A percentile compares a stretch with the other conserved stretches of the same genome.
phyloP scores from a whole-genome alignment of 2,113 vertebrate species.

The Paramormyrops kingsleyae region DNA sequence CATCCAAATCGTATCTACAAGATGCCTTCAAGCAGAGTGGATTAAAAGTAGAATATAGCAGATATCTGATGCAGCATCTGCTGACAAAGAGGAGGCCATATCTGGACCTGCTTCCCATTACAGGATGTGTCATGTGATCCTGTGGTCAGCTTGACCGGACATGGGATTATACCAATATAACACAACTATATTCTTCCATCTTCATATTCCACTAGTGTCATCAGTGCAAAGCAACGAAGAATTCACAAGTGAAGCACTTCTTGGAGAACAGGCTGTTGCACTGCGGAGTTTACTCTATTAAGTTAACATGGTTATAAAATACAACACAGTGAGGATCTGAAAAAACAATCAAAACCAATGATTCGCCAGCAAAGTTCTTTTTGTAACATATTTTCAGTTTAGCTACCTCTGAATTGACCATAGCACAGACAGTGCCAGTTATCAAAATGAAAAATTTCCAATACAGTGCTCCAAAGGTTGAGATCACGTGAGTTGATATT shows the following conservation, averaged over 20 bases:
- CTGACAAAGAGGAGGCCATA: neutral
- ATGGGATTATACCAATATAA: neutral
- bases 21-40: neutral
- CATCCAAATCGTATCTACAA: neutral
- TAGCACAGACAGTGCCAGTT: neutral
- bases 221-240: neutral
- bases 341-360: neutral
- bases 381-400: neutral
- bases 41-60: constrained; percentile 1
- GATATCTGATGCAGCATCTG: neutral
- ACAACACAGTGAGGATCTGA: neutral
- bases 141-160: neutral
- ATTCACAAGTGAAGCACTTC: neutral
- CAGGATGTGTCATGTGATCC: neutral
- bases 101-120: neutral
- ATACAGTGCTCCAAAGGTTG: neutral
- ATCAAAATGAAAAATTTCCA: neutral
- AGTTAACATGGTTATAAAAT: neutral
- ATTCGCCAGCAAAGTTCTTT: neutral
- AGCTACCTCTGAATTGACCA: neutral
- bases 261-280: neutral
- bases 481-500: neutral
- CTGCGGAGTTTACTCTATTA: neutral
- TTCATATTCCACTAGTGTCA: neutral
- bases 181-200: neutral